Evolutionary conservation across 2,888 invertebrate species (phyloP).

Genomic region (Leucozona laternaria): DNA sequence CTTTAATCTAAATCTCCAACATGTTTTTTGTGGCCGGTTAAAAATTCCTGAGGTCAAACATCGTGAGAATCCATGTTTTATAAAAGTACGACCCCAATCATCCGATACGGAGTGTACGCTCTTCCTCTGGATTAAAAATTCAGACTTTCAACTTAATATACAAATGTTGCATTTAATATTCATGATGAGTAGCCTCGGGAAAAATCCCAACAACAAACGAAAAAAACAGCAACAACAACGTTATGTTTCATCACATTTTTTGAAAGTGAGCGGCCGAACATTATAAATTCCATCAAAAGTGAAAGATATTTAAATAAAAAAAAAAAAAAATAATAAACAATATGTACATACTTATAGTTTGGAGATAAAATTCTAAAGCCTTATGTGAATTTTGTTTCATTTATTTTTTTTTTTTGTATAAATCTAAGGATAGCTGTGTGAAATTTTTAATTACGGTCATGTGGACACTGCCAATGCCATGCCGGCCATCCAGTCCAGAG

Average conservation of each 20-base stretch:
- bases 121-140: constrained; percentile 2
- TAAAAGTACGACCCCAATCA: not conserved
- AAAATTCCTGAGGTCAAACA: not conserved
- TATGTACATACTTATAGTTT: not conserved
- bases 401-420: not conserved
- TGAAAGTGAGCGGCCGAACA: constrained; percentile 8
- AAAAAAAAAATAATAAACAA: not conserved
- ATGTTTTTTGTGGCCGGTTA: too few species aligned
- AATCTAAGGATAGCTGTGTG: constrained; percentile 17
- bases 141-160: constrained; percentile 20
- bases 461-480: not conserved
- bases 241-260: constrained; percentile 9
- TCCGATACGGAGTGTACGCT: not conserved
- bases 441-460: constrained; percentile 39
- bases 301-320: constrained; percentile 20
- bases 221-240: constrained; percentile 10
- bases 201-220: not conserved
- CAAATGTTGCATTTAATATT: constrained; percentile 30
- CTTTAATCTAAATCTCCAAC: too few species aligned
- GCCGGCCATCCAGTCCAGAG: not conserved
- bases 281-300: constrained; percentile 34
- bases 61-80: not conserved
- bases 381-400: constrained; percentile 20
- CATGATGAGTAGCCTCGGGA: constrained; percentile 30
- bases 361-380: constrained; percentile 12